Evolutionary conservation across 2,797 vertebrate species (phyloP).

Genomic region (Neosilurus hyrtlii): DNA sequence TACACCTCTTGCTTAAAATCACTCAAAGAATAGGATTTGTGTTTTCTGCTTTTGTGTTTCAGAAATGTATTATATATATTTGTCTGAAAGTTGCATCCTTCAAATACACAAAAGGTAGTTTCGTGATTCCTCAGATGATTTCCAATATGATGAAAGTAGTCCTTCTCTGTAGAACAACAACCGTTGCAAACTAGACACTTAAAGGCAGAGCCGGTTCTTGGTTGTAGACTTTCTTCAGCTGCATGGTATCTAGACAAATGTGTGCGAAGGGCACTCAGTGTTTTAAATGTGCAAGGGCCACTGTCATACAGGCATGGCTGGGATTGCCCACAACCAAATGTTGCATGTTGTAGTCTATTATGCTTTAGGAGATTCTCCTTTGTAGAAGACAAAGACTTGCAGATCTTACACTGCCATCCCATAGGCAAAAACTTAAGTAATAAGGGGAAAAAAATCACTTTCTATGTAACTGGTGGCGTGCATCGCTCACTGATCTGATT

Average conservation of each 20-base stretch:
- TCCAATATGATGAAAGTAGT: too few relatives aligned
- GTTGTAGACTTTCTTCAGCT: background rate
- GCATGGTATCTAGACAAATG: background rate
- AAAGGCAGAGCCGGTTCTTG: background rate
- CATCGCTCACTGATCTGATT: too few relatives aligned
- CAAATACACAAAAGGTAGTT: background rate
- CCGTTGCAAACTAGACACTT: background rate
- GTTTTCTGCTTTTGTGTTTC: background rate
- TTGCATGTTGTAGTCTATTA: background rate
- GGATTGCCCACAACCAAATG: background rate
- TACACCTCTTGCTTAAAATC: background rate
- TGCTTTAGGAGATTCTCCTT: background rate
- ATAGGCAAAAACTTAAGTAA: background rate
- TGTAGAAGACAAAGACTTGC: background rate
- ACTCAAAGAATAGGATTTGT: background rate
- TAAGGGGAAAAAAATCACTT: background rate
- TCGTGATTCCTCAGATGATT: too few relatives aligned
- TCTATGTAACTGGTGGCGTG: too few relatives aligned
- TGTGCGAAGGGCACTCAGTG: background rate
- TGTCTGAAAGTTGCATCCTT: background rate
- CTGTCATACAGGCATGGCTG: background rate
- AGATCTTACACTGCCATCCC: background rate
- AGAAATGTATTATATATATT: background rate
- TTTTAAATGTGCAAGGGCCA: background rate
- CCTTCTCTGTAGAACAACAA: too few relatives aligned